Conservation (phyloP, 2,113 vertebrate genomes). For the Ornithorhynchus anatinus region DNA sequence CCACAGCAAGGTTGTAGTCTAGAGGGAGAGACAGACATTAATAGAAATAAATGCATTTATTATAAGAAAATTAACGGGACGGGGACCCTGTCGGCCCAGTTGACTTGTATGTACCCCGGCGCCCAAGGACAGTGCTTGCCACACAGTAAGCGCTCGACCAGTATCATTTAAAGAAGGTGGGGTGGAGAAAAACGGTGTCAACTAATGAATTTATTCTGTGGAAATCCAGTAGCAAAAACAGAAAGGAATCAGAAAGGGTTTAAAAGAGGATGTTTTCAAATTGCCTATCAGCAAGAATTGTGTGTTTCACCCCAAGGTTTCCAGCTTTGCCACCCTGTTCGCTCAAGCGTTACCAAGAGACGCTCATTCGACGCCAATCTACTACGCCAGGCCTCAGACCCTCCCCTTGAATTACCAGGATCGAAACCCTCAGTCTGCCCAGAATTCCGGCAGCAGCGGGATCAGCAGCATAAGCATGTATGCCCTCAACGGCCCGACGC, state of each 20-base stretch:
- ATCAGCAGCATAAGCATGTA: constrained; percentile 88
- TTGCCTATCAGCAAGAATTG: neutral
- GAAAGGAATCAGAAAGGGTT: neutral
- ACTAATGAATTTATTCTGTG: no score
- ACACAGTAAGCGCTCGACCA: no score
- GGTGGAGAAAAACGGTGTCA: no score
- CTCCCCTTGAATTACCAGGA: constrained; percentile 89
- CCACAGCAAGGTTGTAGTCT: no score
- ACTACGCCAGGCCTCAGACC: constrained; percentile 90
- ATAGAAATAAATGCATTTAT: no score
- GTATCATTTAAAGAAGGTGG: no score
- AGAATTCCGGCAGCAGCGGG: constrained; percentile 86
- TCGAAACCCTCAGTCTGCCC: constrained; percentile 72
- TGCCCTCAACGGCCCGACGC: constrained; percentile 83
- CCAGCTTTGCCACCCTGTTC: constrained; percentile 85
- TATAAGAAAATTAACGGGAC: no score
- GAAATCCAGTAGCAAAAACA: neutral
- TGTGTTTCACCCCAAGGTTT: constrained; percentile 73
- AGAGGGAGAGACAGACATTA: no score
- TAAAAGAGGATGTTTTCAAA: neutral
- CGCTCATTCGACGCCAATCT: constrained; percentile 95
- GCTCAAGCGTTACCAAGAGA: constrained; percentile 92
- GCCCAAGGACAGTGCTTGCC: no score
- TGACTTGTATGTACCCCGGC: no score
- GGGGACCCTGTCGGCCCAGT: no score